Conservation (phyloP, 2,113 vertebrate species). For the Tupaia tana region DNA sequence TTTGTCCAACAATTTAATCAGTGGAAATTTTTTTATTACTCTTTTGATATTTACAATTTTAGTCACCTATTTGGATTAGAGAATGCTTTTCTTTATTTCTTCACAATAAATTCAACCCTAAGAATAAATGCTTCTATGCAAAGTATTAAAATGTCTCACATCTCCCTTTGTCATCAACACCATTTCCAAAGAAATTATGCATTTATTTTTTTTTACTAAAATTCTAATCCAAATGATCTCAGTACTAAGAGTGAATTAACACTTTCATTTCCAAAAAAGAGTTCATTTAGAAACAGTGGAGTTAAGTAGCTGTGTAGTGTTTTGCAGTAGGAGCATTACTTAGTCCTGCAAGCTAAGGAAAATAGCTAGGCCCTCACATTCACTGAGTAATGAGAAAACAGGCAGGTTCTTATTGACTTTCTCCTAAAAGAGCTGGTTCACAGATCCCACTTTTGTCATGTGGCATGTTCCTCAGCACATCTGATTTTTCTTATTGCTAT, state of each 20-base stretch:
- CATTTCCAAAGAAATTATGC: background rate
- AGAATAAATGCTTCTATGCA: background rate
- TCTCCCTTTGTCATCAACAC: background rate
- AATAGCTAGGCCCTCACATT: background rate
- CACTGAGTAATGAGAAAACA: background rate
- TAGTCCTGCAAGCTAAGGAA: background rate
- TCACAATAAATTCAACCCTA: background rate
- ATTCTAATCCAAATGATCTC: background rate
- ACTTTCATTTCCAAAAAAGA: background rate
- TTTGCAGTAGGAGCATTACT: background rate
- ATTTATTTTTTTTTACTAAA: background rate
- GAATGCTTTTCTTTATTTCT: background rate
- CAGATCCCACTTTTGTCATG: background rate
- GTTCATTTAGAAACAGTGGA: background rate
- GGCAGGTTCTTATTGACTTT: background rate
- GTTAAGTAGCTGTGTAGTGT: background rate
- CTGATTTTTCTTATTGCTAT: background rate
- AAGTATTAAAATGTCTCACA: background rate
- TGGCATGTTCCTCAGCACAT: background rate
- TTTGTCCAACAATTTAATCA: background rate
- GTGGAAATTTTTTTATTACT: background rate
- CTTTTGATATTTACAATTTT: background rate
- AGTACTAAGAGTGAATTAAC: background rate
- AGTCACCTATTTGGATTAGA: background rate
- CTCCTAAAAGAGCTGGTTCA: background rate